Conservation (phyloP, 2,888 invertebrate species). For the Sympetrum striolatum region DNA sequence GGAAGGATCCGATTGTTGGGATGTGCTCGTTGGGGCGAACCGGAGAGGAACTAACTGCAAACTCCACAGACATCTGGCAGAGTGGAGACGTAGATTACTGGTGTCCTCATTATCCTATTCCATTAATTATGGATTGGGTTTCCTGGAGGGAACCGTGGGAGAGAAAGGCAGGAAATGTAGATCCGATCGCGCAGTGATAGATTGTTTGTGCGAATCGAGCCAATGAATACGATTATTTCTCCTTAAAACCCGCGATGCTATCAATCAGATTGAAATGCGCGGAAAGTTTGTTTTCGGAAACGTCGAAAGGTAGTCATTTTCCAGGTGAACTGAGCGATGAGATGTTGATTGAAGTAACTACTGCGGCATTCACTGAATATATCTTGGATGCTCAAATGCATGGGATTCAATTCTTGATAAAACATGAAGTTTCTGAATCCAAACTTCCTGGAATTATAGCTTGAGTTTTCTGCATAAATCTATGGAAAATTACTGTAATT, state of each 20-base stretch:
- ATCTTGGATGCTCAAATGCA: no score
- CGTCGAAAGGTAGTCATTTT: no score
- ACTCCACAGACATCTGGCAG: not conserved
- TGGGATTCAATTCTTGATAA: no score
- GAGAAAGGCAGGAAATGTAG: not conserved
- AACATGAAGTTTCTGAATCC: no score
- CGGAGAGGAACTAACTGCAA: not conserved
- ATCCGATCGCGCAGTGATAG: not conserved
- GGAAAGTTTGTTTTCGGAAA: not conserved
- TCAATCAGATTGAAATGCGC: not conserved
- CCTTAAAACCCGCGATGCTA: not conserved
- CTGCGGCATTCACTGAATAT: no score
- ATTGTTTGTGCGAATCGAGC: not conserved
- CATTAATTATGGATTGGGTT: constrained; percentile 17
- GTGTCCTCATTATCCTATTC: constrained; percentile 4
- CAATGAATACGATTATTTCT: not conserved
- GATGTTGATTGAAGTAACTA: no score
- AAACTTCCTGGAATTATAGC: no score
- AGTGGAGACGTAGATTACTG: not conserved
- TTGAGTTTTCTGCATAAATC: no score
- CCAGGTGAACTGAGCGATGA: no score
- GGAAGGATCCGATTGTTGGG: not conserved
- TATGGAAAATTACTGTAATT: no score
- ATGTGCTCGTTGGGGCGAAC: not conserved
- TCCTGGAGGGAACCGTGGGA: not conserved